Conservation (phyloP, 1,140 invertebrate genomes). For the Trichoplusia ni region DNA sequence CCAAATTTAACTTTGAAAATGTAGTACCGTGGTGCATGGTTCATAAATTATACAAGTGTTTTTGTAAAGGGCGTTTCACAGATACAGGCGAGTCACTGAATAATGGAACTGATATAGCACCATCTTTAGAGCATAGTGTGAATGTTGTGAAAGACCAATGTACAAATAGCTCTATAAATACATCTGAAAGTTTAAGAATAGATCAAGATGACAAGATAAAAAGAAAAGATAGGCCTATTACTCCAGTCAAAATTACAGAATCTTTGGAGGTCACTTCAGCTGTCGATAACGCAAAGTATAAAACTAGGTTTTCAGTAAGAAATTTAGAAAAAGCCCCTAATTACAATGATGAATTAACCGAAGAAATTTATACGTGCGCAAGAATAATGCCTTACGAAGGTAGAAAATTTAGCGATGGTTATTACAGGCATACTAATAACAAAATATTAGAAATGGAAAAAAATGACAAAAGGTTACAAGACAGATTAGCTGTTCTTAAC, state of each 20-base stretch:
- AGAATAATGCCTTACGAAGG: slow-evolving; percentile 49
- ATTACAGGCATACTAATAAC: slow-evolving; percentile 56
- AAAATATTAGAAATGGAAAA: slow-evolving; percentile 67
- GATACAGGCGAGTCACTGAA: slow-evolving; percentile 25
- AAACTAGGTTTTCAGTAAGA: too few species aligned
- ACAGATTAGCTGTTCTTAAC: slow-evolving; percentile 46
- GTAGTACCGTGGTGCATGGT: slow-evolving; percentile 74
- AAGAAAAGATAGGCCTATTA: too few species aligned
- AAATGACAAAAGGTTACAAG: slow-evolving; percentile 58
- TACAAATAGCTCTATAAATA: too few species aligned
- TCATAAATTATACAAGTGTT: slow-evolving; percentile 75
- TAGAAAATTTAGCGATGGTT: slow-evolving; percentile 55
- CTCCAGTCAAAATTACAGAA: too few species aligned
- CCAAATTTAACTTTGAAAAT: slow-evolving; percentile 59
- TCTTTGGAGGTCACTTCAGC: too few species aligned
- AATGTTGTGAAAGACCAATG: too few species aligned
- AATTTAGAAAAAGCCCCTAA: background rate
- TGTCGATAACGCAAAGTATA: too few species aligned
- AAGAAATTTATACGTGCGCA: slow-evolving; percentile 41
- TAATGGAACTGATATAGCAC: background rate
- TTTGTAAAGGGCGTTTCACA: slow-evolving; percentile 71
- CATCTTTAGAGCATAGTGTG: too few species aligned
- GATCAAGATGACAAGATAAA: too few species aligned
- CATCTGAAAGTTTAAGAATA: too few species aligned
- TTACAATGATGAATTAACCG: background rate